Evolutionary conservation across 2,113 vertebrate genomes (phyloP).

Genomic region (Pollachius pollachius): DNA sequence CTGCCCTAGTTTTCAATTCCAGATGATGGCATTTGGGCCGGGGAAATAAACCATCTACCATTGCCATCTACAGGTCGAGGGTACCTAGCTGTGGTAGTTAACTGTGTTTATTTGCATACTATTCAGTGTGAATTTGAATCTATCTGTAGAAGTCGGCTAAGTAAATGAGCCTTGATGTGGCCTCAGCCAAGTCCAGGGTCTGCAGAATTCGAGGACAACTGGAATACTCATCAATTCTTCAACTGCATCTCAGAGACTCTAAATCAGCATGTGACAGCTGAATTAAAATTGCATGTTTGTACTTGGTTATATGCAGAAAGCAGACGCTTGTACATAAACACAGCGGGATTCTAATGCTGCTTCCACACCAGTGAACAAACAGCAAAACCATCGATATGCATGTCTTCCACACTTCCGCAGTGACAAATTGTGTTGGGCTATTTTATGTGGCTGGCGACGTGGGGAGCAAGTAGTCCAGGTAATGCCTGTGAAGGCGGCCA

Average conservation of each 20-base stretch:
- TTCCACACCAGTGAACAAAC: too few relatives aligned
- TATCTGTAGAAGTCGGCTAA: constrained; percentile 1
- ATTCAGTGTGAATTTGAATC: constrained; percentile 22
- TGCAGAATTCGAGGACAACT: constrained; percentile 42
- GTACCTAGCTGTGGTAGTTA: too few relatives aligned
- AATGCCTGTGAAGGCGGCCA: constrained; percentile 24
- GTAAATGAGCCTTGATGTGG: constrained; percentile 15
- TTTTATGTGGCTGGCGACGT: neutral
- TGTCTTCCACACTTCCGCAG: constrained; percentile 18
- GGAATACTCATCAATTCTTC: constrained; percentile 63
- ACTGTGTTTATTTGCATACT: too few relatives aligned
- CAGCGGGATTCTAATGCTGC: too few relatives aligned
- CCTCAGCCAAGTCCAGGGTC: constrained; percentile 16
- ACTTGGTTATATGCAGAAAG: constrained; percentile 62
- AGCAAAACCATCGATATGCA: neutral
- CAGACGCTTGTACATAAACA: constrained; percentile 41
- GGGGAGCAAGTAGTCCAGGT: constrained; percentile 6
- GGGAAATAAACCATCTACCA: too few relatives aligned
- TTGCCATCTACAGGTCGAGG: too few relatives aligned
- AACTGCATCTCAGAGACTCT: constrained; percentile 49
- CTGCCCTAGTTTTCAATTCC: too few relatives aligned
- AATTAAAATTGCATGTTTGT: neutral
- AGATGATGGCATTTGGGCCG: too few relatives aligned
- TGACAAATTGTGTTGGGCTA: constrained; percentile 25
- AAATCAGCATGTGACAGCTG: constrained; percentile 45